phyloP scores from a whole-genome alignment of 1,140 invertebrate species.

The Calliopsis andreniformis region DNA sequence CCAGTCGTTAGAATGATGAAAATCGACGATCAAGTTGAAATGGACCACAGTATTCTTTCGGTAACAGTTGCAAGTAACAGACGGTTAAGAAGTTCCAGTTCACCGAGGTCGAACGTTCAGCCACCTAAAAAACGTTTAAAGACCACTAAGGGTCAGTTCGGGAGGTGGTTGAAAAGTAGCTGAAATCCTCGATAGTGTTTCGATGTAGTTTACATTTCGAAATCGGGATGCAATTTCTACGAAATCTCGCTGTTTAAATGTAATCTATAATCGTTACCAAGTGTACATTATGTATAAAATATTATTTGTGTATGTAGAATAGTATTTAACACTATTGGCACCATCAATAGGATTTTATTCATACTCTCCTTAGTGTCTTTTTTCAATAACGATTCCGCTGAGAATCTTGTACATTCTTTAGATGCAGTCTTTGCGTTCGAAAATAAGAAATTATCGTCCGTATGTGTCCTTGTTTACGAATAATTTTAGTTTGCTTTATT shows the following conservation, averaged over 20 bases:
- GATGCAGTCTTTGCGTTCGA: constrained; percentile 60
- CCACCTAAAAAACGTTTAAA: constrained; percentile 72
- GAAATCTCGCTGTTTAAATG: constrained; percentile 58
- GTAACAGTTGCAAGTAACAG: constrained; percentile 78
- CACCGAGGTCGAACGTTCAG: constrained; percentile 67
- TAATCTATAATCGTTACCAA: constrained; percentile 35
- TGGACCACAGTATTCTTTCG: constrained; percentile 77
- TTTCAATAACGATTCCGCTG: constrained; percentile 44
- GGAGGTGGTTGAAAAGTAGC: constrained; percentile 77
- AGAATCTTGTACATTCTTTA: constrained; percentile 68
- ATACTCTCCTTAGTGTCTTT: constrained; percentile 64
- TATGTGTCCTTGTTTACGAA: constrained; percentile 22
- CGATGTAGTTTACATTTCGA: constrained; percentile 46
- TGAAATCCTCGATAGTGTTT: constrained; percentile 64
- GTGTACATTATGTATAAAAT: constrained; percentile 78
- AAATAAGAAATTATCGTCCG: constrained; percentile 14
- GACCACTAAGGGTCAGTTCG: constrained; percentile 68
- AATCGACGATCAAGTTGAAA: constrained; percentile 78
- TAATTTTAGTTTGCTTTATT: constrained; percentile 8
- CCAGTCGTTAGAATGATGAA: constrained; percentile 80
- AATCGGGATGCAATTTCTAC: constrained; percentile 1
- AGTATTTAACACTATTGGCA: constrained; percentile 77
- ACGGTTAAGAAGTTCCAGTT: constrained; percentile 77
- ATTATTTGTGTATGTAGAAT: constrained; percentile 75
- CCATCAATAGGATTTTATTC: constrained; percentile 66